Conservation (phyloP, 2,113 vertebrate genomes). For the Propithecus coquereli region DNA sequence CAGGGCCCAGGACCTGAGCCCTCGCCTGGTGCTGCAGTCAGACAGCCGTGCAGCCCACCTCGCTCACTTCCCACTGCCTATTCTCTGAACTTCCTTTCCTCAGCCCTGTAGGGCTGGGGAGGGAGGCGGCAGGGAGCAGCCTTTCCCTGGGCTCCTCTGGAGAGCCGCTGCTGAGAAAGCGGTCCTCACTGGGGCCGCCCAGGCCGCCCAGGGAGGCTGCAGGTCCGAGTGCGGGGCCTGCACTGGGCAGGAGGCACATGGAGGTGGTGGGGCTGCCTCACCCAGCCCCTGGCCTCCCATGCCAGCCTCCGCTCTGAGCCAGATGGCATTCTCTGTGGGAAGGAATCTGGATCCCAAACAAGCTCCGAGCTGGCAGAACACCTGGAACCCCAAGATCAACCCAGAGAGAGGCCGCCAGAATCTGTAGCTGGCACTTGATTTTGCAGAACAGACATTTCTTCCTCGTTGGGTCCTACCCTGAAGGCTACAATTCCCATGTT, state of each 20-base stretch:
- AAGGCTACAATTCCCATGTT: neutral
- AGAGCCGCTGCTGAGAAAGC: neutral
- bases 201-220: neutral
- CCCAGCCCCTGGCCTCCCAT: neutral
- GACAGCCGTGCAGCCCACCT: neutral
- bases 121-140: neutral
- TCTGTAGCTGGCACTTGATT: too few relatives aligned
- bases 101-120: neutral
- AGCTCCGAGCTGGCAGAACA: neutral
- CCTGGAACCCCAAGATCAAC: neutral
- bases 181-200: neutral
- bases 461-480: too few relatives aligned
- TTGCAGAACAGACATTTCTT: neutral
- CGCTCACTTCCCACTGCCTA: neutral
- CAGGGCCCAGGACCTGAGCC: accelerated
- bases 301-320: neutral
- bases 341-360: neutral
- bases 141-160: neutral
- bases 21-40: neutral
- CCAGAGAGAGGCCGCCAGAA: neutral
- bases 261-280: neutral
- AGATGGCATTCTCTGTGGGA: neutral
- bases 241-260: neutral
- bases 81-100: neutral
- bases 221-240: neutral